Conservation (phyloP, 2,888 invertebrate genomes). For the Eristalis pertinax region DNA sequence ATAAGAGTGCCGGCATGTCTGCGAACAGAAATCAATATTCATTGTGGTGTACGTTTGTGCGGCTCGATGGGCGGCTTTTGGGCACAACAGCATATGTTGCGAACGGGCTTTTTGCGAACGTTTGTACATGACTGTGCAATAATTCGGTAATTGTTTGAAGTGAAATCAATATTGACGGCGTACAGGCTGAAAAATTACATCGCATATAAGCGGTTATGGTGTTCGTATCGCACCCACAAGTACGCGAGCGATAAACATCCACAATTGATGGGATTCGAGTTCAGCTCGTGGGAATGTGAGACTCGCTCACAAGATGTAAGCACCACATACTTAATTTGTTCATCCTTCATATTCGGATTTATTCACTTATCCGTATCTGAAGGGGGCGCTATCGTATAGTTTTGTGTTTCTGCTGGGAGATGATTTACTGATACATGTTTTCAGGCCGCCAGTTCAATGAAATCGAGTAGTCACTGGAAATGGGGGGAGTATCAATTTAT, state of each 20-base stretch:
- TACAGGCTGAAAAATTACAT: neutral
- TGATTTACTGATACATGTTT: neutral
- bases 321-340: too few species aligned
- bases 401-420: neutral
- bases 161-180: neutral
- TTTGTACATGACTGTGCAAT: neutral
- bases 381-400: too few species aligned
- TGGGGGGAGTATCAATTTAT: neutral
- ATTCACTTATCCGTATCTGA: too few species aligned
- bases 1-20: neutral
- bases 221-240: too few species aligned
- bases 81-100: neutral
- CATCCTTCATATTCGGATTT: too few species aligned
- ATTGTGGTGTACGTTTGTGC: neutral
- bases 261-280: too few species aligned
- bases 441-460: neutral
- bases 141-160: neutral
- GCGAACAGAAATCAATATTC: neutral
- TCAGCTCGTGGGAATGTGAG: too few species aligned
- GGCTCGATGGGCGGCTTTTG: neutral
- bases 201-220: neutral
- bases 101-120: neutral
- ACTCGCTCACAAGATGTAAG: too few species aligned
- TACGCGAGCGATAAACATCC: too few species aligned
- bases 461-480: too few species aligned